Evolutionary conservation across 1,140 invertebrate species (phyloP).

Genomic region (Drosophila bocqueti): DNA sequence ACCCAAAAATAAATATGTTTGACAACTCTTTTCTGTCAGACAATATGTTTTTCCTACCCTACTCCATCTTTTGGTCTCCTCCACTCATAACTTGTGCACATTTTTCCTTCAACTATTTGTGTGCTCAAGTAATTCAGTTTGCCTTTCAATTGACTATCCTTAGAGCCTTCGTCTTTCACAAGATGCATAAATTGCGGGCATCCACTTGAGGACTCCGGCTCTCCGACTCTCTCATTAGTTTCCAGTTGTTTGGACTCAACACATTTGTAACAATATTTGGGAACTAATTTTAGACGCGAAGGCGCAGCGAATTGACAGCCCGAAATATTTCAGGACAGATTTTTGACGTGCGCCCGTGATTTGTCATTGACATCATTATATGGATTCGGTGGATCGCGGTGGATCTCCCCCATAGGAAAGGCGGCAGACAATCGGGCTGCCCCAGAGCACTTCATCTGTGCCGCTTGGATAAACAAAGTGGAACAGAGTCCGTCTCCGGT

Average conservation of each 20-base stretch:
- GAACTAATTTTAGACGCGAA: constrained; percentile 82
- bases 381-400: not conserved
- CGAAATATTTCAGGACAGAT: constrained; percentile 83
- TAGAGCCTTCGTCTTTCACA: constrained; percentile 62
- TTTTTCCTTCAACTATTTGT: constrained; percentile 41
- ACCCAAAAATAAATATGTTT: not conserved
- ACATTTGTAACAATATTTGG: constrained; percentile 85
- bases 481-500: not conserved
- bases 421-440: constrained; percentile 72
- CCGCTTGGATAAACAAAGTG: constrained; percentile 77
- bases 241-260: constrained; percentile 83
- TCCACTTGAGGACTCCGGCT: constrained; percentile 58
- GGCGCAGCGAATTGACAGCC: constrained; percentile 74
- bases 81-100: constrained; percentile 34
- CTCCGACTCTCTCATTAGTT: constrained; percentile 30
- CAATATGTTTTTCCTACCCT: not conserved
- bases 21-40: constrained; percentile 23
- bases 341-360: constrained; percentile 84
- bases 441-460: constrained; percentile 77
- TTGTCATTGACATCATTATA: constrained; percentile 85
- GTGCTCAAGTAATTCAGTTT: constrained; percentile 58
- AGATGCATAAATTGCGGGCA: constrained; percentile 62
- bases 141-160: constrained; percentile 41
- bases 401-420: constrained; percentile 38
- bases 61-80: not conserved